Conservation (phyloP, 1,140 invertebrate species). For the Brachionus rubens region DNA sequence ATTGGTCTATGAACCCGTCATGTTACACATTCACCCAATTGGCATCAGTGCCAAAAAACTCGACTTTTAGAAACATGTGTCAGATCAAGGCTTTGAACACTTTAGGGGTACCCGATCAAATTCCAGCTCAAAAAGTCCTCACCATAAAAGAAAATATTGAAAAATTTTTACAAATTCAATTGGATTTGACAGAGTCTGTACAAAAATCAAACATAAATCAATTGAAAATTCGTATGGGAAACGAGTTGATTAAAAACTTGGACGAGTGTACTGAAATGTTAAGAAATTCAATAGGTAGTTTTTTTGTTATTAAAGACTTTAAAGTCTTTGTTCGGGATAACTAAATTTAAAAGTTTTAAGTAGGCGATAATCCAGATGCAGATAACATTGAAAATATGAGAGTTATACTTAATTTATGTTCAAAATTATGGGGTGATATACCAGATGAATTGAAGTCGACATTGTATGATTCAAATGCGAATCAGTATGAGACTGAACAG, state of each 20-base stretch:
- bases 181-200: constrained; percentile 3
- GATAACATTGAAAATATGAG: constrained; percentile 36
- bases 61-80: constrained; percentile 2
- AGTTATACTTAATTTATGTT: constrained; percentile 8
- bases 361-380: constrained; percentile 46
- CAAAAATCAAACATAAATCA: background rate
- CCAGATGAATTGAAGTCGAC: constrained; percentile 5
- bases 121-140: background rate
- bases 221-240: background rate
- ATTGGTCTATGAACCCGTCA: constrained; percentile 1
- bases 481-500: constrained; percentile 31
- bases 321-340: background rate
- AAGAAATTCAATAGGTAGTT: constrained; percentile 30
- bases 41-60: background rate
- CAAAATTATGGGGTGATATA: constrained; percentile 26
- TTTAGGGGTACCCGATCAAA: background rate
- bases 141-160: constrained; percentile 12
- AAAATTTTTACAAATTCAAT: constrained; percentile 13
- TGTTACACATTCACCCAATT: constrained; percentile 16
- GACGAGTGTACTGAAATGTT: constrained; percentile 23
- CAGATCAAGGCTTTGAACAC: constrained; percentile 3
- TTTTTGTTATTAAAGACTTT: background rate
- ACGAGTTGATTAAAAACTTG: background rate
- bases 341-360: constrained; percentile 37
- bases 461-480: background rate